A percentile compares a stretch with the other conserved stretches of the same genome.
phyloP scores from a whole-genome alignment of 2,797 vertebrate genomes.

The Eospalax fontanierii region DNA sequence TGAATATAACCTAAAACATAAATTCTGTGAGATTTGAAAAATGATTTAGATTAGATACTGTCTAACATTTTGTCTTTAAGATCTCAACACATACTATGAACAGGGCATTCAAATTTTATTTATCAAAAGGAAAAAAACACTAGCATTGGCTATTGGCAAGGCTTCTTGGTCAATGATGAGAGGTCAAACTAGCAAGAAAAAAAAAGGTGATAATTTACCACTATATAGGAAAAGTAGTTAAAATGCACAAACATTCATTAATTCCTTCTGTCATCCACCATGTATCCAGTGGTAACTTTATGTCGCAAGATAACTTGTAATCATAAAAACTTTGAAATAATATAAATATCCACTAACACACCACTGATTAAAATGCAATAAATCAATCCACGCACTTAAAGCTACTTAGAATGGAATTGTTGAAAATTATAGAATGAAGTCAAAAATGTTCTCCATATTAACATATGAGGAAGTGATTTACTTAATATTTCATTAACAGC shows the following conservation, averaged over 20 bases:
- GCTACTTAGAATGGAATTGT: constrained; percentile 31
- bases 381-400: constrained; percentile 11
- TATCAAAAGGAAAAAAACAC: constrained; percentile 47
- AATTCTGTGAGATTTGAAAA: constrained; percentile 47
- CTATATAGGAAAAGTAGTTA: constrained; percentile 39
- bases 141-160: not conserved
- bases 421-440: constrained; percentile 33
- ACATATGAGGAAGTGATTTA: constrained; percentile 8
- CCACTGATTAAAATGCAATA: constrained; percentile 1
- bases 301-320: constrained; percentile 5
- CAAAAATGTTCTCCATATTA: constrained; percentile 34
- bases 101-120: constrained; percentile 63
- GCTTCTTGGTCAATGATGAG: constrained; percentile 9
- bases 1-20: constrained; percentile 1
- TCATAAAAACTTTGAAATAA: constrained; percentile 33
- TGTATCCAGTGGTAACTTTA: not conserved
- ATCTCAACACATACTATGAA: constrained; percentile 62
- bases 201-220: not conserved
- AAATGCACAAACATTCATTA: not conserved
- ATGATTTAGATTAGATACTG: constrained; percentile 26
- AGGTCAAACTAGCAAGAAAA: constrained; percentile 42
- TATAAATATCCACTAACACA: constrained; percentile 14
- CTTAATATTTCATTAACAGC: constrained; percentile 41
- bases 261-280: not conserved
- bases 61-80: constrained; percentile 33